These are phyloP conservation scores for Lutraria lutraria DNA, from an alignment of 2,888 invertebrate species.

Conservation along the genomic window DNA sequence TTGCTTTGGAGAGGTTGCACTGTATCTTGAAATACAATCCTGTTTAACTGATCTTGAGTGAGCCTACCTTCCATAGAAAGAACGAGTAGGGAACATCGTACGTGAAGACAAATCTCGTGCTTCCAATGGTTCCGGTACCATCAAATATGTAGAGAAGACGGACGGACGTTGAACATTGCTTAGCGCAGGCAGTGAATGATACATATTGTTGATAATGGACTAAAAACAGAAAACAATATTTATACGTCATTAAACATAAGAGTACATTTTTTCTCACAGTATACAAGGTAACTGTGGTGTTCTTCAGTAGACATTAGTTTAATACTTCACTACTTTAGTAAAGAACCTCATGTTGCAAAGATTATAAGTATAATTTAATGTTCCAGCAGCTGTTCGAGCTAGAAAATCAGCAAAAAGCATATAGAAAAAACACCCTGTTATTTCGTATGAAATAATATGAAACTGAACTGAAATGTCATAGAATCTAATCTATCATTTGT, in stretches of 20 bases:
- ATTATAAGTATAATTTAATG: neutral
- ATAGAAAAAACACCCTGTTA: too few species aligned
- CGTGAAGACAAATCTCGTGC: conserved; percentile 81
- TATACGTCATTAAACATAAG: neutral
- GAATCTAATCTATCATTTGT: too few species aligned
- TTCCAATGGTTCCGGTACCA: conserved; percentile 86
- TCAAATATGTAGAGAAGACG: conserved; percentile 78
- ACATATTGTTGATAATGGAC: conserved; percentile 84
- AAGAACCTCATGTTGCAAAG: neutral
- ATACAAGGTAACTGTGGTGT: neutral
- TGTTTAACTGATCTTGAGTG: neutral
- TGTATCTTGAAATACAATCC: neutral
- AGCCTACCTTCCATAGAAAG: conserved; percentile 82
- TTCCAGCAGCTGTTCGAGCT: neutral
- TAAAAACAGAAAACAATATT: conserved; percentile 56
- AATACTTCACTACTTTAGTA: neutral
- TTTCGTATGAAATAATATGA: too few species aligned
- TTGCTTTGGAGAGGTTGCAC: too few species aligned
- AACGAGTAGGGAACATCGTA: conserved; percentile 83
- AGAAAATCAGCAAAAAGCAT: neutral
- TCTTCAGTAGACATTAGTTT: neutral
- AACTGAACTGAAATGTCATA: too few species aligned
- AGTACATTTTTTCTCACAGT: neutral
- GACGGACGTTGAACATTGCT: conserved; percentile 83
- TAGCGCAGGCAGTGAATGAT: conserved; percentile 83